Evolutionary conservation across 1,140 invertebrate genomes (phyloP).

Genomic region (Conopomorpha cramerella): DNA sequence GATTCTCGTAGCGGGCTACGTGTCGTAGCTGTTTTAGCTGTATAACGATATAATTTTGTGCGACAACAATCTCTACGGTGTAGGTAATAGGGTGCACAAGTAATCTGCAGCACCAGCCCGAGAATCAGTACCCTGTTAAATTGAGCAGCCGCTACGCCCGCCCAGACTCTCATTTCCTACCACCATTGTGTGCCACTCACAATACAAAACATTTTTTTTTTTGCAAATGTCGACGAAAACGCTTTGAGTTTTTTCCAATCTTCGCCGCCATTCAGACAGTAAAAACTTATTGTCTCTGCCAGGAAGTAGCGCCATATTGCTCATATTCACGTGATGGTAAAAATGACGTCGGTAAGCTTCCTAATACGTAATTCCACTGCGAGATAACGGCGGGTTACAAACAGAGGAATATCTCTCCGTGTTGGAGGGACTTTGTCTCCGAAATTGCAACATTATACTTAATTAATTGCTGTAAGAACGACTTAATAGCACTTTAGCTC

Average conservation of each 20-base stretch:
- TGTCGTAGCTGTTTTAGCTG: too few species aligned
- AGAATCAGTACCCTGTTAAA: too few species aligned
- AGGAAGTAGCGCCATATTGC: background rate
- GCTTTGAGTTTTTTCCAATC: slow-evolving; percentile 59
- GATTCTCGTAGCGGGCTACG: too few species aligned
- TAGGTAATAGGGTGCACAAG: too few species aligned
- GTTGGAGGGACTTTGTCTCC: too few species aligned
- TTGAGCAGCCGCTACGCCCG: too few species aligned
- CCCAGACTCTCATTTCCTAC: slow-evolving; percentile 55
- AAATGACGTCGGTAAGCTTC: too few species aligned
- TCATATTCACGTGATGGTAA: background rate
- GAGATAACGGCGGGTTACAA: background rate
- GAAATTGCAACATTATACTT: slow-evolving; percentile 3
- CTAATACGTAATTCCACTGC: too few species aligned
- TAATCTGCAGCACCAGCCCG: too few species aligned
- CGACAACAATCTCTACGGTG: too few species aligned
- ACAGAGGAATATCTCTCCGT: background rate
- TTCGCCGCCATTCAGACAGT: slow-evolving; percentile 50
- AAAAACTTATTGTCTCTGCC: slow-evolving; percentile 19
- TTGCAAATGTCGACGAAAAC: slow-evolving; percentile 55
- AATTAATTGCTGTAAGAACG: slow-evolving; percentile 50
- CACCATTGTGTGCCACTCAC: slow-evolving; percentile 51
- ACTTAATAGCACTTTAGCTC: slow-evolving; percentile 33
- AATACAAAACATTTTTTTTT: slow-evolving; percentile 60
- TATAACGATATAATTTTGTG: too few species aligned